These are phyloP conservation scores for Malacoctenus gilli DNA, from an alignment of 2,797 vertebrate genomes.

Conservation along the genomic window DNA sequence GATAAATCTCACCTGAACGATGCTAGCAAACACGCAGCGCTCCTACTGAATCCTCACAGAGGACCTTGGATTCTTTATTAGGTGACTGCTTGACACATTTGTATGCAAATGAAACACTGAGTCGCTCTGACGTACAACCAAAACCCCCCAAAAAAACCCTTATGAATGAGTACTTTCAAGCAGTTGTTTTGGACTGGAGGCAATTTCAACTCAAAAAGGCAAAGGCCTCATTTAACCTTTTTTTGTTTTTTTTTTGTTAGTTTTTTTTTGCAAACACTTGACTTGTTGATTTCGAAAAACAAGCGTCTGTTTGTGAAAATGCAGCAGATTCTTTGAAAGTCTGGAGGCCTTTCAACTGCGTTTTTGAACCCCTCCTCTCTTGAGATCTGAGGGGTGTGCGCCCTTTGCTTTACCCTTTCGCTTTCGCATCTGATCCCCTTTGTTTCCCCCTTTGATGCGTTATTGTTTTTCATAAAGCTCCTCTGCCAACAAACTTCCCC, in stretches of 20 bases:
- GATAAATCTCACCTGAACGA: constrained; percentile 32
- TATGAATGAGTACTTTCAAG: constrained; percentile 23
- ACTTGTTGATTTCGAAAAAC: not conserved
- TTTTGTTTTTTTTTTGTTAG: too few relatives aligned
- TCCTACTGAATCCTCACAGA: constrained; percentile 7
- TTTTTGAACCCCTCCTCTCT: constrained; percentile 1
- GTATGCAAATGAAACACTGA: constrained; percentile 19
- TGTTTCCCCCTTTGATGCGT: constrained; percentile 24
- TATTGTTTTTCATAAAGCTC: constrained; percentile 37
- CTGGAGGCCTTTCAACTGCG: not conserved
- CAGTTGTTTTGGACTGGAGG: too few relatives aligned
- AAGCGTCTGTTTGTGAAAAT: constrained; percentile 9
- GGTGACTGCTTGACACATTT: constrained; percentile 16
- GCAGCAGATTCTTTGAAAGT: not conserved
- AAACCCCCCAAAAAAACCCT: constrained; percentile 3
- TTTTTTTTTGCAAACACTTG: too few relatives aligned
- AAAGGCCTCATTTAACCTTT: too few relatives aligned
- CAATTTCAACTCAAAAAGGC: too few relatives aligned
- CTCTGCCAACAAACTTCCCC: constrained; percentile 37
- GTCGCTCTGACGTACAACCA: constrained; percentile 16
- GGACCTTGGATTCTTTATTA: too few relatives aligned
- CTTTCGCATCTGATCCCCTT: constrained; percentile 8
- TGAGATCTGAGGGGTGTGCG: not conserved
- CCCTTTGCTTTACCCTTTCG: constrained; percentile 9
- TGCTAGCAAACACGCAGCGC: constrained; percentile 19